These are phyloP conservation scores for Sarcophaga bullata DNA, from an alignment of 1,140 invertebrate genomes.

Conservation along the genomic window DNA sequence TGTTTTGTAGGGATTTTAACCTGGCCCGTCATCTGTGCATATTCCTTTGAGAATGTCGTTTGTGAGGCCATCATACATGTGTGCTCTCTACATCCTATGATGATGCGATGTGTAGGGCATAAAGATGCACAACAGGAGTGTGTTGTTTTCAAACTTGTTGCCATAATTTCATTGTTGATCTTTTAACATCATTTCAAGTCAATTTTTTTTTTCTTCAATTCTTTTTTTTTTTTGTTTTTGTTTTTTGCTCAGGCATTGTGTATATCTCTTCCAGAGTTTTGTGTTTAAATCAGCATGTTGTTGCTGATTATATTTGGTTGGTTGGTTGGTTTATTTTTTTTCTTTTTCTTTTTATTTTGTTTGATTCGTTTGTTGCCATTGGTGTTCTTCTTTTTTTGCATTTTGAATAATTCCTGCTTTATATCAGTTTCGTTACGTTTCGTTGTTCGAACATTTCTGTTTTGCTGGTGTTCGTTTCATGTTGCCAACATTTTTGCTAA, in stretches of 20 bases:
- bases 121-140: conserved; percentile 9
- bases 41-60: too few species aligned
- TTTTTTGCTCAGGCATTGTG: neutral
- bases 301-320: conserved; percentile 19
- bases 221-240: too few species aligned
- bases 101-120: too few species aligned
- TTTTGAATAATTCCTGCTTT: neutral
- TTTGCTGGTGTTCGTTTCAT: conserved; percentile 18
- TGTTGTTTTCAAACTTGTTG: conserved; percentile 29
- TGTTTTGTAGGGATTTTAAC: too few species aligned
- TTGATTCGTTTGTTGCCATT: neutral
- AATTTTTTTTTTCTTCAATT: neutral
- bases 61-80: too few species aligned
- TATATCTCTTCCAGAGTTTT: neutral
- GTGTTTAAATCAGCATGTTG: conserved; percentile 34
- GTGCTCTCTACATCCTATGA: too few species aligned
- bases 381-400: neutral
- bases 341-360: neutral
- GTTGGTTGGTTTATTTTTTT: neutral
- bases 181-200: conserved; percentile 32
- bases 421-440: neutral
- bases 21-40: too few species aligned
- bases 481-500: conserved; percentile 37
- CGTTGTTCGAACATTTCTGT: neutral
- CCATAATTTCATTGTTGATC: conserved; percentile 36